These are phyloP conservation scores for Lasioglossum villosulum DNA, from an alignment of 2,888 invertebrate species.

Conservation along the genomic window DNA sequence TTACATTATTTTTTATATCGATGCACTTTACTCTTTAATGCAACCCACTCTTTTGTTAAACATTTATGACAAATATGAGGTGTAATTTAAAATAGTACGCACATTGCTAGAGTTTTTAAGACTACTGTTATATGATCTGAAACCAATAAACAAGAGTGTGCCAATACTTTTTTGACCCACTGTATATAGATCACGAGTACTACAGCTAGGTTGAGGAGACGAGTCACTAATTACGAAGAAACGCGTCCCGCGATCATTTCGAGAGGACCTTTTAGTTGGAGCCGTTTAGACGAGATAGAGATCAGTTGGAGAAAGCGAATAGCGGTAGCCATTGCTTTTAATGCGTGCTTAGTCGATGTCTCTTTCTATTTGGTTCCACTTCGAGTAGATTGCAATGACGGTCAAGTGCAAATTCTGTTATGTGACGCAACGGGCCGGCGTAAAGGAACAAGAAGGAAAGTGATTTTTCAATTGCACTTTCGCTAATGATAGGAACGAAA, in stretches of 20 bases:
- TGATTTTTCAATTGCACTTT: slow-evolving; percentile 39
- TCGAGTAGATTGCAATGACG: neutral
- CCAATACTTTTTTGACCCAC: too few species aligned
- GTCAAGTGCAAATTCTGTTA: slow-evolving; percentile 29
- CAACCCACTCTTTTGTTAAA: too few species aligned
- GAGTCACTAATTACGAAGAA: neutral
- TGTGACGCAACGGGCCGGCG: slow-evolving; percentile 34
- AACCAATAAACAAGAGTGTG: too few species aligned
- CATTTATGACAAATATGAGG: too few species aligned
- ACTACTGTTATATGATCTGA: too few species aligned
- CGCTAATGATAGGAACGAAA: neutral
- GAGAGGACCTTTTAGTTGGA: neutral
- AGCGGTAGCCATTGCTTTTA: neutral
- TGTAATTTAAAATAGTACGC: too few species aligned
- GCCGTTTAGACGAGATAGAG: neutral
- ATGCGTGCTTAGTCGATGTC: neutral
- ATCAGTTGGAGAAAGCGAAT: neutral
- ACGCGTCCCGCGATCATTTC: neutral
- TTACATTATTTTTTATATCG: too few species aligned
- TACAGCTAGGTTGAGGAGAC: neutral
- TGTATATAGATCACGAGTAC: too few species aligned
- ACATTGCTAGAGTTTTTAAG: too few species aligned
- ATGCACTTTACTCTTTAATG: too few species aligned
- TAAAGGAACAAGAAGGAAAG: slow-evolving; percentile 32
- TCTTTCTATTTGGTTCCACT: neutral